phyloP scores from a whole-genome alignment of 2,888 invertebrate species.

The Ernsta delagoae region DNA sequence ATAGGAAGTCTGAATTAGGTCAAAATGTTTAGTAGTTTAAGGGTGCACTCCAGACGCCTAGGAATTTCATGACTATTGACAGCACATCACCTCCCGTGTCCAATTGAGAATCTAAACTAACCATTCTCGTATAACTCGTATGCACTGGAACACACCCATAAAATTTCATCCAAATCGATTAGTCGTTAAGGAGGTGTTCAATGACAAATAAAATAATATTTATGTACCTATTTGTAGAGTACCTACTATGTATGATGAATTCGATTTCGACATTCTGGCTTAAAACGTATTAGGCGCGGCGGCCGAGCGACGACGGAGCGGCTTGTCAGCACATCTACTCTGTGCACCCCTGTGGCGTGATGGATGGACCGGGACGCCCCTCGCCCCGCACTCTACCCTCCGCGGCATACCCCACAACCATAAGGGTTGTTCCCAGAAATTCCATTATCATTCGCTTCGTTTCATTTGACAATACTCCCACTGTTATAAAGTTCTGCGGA shows the following conservation, averaged over 20 bases:
- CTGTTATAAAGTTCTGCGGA: slow-evolving; percentile 47
- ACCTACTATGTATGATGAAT: slow-evolving; percentile 36
- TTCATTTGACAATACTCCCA: slow-evolving; percentile 68
- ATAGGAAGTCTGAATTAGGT: too few species aligned
- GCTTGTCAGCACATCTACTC: slow-evolving; percentile 77
- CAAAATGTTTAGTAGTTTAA: too few species aligned
- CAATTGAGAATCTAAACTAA: too few species aligned
- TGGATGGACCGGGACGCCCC: slow-evolving; percentile 62
- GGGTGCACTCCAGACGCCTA: too few species aligned
- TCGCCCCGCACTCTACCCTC: slow-evolving; percentile 52
- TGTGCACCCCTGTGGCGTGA: slow-evolving; percentile 71
- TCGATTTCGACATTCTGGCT: slow-evolving; percentile 40
- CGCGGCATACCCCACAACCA: slow-evolving; percentile 67
- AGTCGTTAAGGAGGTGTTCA: too few species aligned
- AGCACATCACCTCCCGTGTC: too few species aligned
- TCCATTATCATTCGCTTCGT: slow-evolving; percentile 72
- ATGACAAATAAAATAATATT: too few species aligned
- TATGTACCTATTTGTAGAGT: slow-evolving; percentile 26
- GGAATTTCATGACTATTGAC: too few species aligned
- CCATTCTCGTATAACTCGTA: too few species aligned
- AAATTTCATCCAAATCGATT: too few species aligned
- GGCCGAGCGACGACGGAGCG: slow-evolving; percentile 50
- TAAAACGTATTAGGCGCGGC: slow-evolving; percentile 39
- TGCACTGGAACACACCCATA: too few species aligned
- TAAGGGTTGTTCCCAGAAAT: slow-evolving; percentile 83